Base-by-base conservation (phyloP, 2,113 vertebrate genomes). In the Nesospiza acunhae region DNA sequence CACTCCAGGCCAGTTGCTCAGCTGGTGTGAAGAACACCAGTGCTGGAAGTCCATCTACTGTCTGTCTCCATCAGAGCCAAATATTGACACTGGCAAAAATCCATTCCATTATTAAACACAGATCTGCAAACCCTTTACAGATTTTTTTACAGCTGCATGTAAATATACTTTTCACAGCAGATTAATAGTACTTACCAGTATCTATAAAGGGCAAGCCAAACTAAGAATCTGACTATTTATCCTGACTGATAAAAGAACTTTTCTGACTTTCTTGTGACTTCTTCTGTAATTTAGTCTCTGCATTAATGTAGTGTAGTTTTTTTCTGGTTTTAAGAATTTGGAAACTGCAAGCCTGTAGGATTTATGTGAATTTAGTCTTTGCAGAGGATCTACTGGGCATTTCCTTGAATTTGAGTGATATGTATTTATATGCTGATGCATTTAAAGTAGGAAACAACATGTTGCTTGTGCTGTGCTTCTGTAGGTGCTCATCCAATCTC, bases 21-120 rank as follows among this genome's bases (percentile, higher is more conserved):
- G 52, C 83, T 85, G 83, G 35, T 75, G 30, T 67, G 70, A 85
- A 94, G 84, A 90, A 5, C n/a, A 30, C 27, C 35, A 28, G 28
- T 69, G 46, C 44, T 96, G 46, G 23, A 90, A 85, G 70, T 84
- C 66, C 47, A 55, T 82, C 24, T 85, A 42, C 33, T 77, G 47
- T 50, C 67, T 78, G 70, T 83, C 27, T 95, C 33, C 67, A 63
- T 90, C 60, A 64, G 87, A 89, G 93, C 85, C 83, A 92, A 21
- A 84, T 92, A 93, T 84, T 95, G 90, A 88, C 49, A 33, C n/a
- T 94, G 85, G 85, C 79, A 81, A 84, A 88, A 95, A 52, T 90
- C 56, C 85, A 90, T 47, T 84, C 20, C 22, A 15, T 91, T 93
- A 69, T 94, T 94, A 94, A 94, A 92, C 42, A 69, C 47, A 90